Evolutionary conservation across 1,140 invertebrate genomes (phyloP).

Genomic region (Meloidogyne chitwoodi): DNA sequence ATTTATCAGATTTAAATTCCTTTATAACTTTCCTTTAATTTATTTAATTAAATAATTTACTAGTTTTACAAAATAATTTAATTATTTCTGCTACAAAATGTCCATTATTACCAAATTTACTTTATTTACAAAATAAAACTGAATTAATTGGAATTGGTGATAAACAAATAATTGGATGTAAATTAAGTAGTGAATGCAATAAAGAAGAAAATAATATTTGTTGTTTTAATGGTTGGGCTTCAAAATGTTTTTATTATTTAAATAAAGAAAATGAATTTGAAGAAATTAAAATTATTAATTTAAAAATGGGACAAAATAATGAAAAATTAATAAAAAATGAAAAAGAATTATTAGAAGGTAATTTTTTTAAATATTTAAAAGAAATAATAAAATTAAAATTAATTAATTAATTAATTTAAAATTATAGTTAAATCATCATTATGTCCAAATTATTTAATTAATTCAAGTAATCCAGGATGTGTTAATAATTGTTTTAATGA

Average conservation of each 20-base stretch:
- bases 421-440: background rate
- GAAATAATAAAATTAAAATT: background rate
- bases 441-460: conserved; percentile 32
- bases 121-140: background rate
- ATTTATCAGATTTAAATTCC: too few species aligned
- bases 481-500: conserved; percentile 34
- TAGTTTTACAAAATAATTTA: conserved; percentile 25
- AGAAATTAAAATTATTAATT: background rate
- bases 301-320: background rate
- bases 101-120: conserved; percentile 31
- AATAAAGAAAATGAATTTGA: background rate
- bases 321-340: background rate
- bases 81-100: conserved; percentile 27
- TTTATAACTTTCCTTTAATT: conserved; percentile 20
- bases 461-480: conserved; percentile 37
- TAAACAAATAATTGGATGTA: background rate
- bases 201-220: background rate
- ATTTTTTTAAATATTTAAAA: background rate
- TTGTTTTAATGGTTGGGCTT: conserved; percentile 7
- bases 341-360: background rate
- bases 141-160: background rate
- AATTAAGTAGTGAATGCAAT: conserved; percentile 13
- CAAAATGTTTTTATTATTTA: background rate
- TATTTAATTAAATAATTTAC: background rate
- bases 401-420: background rate